A percentile compares a stretch with the other conserved stretches of the same genome.
phyloP scores from a whole-genome alignment of 2,888 invertebrate species.

The Brassicogethes aeneus region DNA sequence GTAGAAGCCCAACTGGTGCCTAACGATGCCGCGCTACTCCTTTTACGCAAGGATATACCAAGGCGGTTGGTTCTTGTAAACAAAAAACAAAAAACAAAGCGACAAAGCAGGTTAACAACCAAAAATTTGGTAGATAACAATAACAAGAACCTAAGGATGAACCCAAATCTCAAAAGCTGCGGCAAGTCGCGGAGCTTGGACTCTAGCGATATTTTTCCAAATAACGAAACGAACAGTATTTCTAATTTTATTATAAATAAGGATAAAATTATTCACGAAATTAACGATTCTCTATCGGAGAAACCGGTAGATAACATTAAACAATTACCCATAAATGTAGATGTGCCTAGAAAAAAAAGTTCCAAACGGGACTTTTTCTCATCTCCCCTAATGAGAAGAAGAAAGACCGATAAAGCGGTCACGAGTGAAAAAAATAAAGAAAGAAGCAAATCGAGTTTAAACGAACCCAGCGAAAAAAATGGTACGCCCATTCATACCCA shows the following conservation, averaged over 20 bases:
- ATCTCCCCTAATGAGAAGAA: constrained; percentile 37
- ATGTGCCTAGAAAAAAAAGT: constrained; percentile 26
- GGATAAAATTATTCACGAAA: constrained; percentile 32
- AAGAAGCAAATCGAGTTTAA: constrained; percentile 28
- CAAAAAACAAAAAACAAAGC: constrained; percentile 33
- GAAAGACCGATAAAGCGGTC: constrained; percentile 29
- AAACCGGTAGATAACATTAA: constrained; percentile 13
- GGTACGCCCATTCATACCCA: constrained; percentile 39
- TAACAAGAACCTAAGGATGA: constrained; percentile 17
- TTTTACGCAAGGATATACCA: constrained; percentile 66
- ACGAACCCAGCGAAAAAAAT: constrained; percentile 20
- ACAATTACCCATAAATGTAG: constrained; percentile 7
- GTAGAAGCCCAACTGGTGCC: constrained; percentile 69
- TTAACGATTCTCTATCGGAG: constrained; percentile 17
- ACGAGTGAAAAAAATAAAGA: constrained; percentile 11
- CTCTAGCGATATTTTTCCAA: constrained; percentile 68
- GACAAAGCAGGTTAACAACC: constrained; percentile 22
- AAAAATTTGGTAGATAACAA: constrained; percentile 19
- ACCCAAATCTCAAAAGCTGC: constrained; percentile 45
- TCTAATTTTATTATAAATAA: constrained; percentile 24
- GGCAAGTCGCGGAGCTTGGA: constrained; percentile 79
- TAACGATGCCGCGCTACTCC: constrained; percentile 61
- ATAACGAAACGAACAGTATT: constrained; percentile 30
- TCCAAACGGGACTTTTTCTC: constrained; percentile 37
- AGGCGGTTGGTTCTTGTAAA: constrained; percentile 70